Base-by-base conservation (phyloP, 2,113 vertebrate species). In the Odontesthes bonariensis region DNA sequence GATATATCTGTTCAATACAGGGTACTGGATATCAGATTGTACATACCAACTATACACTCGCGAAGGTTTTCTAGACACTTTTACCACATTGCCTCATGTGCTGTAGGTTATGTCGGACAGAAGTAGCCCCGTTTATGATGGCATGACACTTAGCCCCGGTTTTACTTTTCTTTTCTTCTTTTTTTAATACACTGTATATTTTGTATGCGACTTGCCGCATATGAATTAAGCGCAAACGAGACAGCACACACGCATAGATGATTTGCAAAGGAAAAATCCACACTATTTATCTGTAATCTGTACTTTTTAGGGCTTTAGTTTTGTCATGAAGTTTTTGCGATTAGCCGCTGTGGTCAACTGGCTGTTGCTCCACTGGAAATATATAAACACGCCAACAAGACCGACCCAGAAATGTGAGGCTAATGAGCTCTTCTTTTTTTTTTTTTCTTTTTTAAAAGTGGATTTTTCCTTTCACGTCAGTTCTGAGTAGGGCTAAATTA, bases 151-250 rank as follows among this genome's bases (percentile, higher is more conserved):
- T 77, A 60, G 53, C 69, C 81, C 84, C 53, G 0, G 35, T 66
- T 79, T 73, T 7, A 38, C 35, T 76, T 80, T 82, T 79, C 69
- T 74, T 59, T 6, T 79, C 69, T 75, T 77, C 78, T 60, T 73
- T 75, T 78, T 73, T 23, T 0, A 47, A 80, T 78, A 89, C 90
- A 92, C 88, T 91, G 91, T 92, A 91, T 76, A 71, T 84, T 85
- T 87, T 82, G 46, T 83, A 79, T 81, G 83, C 79, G 82, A 85
- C 65, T 83, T 44, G 80, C 75, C 74, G 81, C 84, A 79, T 79
- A 79, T 71, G 49, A 73, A 76, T 77, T 69, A 85, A 55, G 33
- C 2, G 14, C 51, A 66, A n/a, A 38, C 63, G 51, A 64, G 27
- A 64, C 66, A 62, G 62, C 67, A 81, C 53, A 19, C 69, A 83